A percentile compares a stretch with the other conserved stretches of the same genome.
phyloP scores from a whole-genome alignment of 2,888 invertebrate genomes.

The Sinodicranocentrus sp. region DNA sequence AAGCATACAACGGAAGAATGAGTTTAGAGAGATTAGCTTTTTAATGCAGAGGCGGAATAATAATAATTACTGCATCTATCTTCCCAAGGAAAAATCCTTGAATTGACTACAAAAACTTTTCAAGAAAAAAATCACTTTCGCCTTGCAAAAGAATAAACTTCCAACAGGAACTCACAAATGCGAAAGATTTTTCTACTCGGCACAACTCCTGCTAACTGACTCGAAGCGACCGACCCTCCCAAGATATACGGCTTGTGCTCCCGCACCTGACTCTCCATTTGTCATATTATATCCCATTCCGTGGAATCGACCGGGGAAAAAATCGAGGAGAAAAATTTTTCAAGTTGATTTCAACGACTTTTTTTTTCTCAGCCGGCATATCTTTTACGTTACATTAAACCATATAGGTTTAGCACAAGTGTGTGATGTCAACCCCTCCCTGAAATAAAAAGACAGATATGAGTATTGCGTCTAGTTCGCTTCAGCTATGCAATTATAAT shows the following conservation, averaged over 20 bases:
- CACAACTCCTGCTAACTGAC: slow-evolving; percentile 67
- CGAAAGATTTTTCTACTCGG: slow-evolving; percentile 59
- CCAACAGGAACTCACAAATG: slow-evolving; percentile 9
- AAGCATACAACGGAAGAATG: slow-evolving; percentile 48
- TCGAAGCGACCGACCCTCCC: slow-evolving; percentile 69
- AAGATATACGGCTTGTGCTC: slow-evolving; percentile 63
- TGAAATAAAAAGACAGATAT: slow-evolving; percentile 48
- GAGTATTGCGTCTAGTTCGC: slow-evolving; percentile 42
- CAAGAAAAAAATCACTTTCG: slow-evolving; percentile 32
- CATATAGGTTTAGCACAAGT: slow-evolving; percentile 67
- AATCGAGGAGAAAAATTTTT: slow-evolving; percentile 34
- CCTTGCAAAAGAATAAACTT: slow-evolving; percentile 12
- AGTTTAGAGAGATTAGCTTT: slow-evolving; percentile 39
- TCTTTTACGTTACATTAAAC: too few relatives aligned
- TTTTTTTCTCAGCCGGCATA: too few relatives aligned
- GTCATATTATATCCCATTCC: slow-evolving; percentile 74
- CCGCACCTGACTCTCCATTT: slow-evolving; percentile 76
- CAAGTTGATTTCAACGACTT: slow-evolving; percentile 41
- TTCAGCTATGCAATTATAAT: slow-evolving; percentile 68
- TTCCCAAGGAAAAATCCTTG: background rate
- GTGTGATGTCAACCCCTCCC: slow-evolving; percentile 64
- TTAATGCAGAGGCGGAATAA: slow-evolving; percentile 48
- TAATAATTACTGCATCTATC: slow-evolving; percentile 45
- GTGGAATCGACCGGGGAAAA: slow-evolving; percentile 52
- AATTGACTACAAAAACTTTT: slow-evolving; percentile 37